These are phyloP conservation scores for Bradynema listronoti DNA, from an alignment of 1,140 invertebrate genomes.

Conservation along the genomic window DNA sequence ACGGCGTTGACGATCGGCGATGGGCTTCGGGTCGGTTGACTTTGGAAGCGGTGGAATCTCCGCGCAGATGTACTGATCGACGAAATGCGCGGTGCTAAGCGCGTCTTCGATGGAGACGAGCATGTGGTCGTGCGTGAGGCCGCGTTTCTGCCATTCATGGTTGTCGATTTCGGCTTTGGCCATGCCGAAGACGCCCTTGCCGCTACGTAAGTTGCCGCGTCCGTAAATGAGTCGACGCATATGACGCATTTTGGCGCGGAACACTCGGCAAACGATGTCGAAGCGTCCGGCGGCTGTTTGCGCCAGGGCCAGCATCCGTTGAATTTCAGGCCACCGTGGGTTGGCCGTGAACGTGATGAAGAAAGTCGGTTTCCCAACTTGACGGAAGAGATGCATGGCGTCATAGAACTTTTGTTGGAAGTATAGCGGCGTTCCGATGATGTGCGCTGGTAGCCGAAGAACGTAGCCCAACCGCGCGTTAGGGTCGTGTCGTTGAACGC, in stretches of 20 bases:
- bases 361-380: constrained; percentile 59
- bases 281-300: constrained; percentile 57
- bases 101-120: constrained; percentile 53
- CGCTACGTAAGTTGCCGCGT: neutral
- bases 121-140: constrained; percentile 62
- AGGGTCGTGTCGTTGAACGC: too few relatives aligned
- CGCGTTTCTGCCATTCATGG: constrained; percentile 63
- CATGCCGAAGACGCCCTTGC: constrained; percentile 45
- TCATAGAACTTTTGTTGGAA: too few relatives aligned
- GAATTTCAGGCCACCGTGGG: constrained; percentile 61
- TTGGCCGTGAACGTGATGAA: constrained; percentile 63
- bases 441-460: too few relatives aligned
- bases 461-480: too few relatives aligned
- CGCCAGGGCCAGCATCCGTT: constrained; percentile 39
- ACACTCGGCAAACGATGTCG: constrained; percentile 61
- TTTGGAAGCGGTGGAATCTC: constrained; percentile 62
- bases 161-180: constrained; percentile 36
- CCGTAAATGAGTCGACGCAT: constrained; percentile 58
- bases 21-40: too few relatives aligned
- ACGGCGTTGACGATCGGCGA: too few relatives aligned
- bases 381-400: constrained; percentile 58
- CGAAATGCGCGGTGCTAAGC: too few relatives aligned
- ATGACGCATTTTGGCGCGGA: constrained; percentile 60
- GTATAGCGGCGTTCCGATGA: too few relatives aligned
- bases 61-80: constrained; percentile 62